A percentile compares a stretch with the other conserved stretches of the same genome.
Evolutionary conservation across 2,113 vertebrate species (phyloP).

Genomic region (Ceuthmochares aereus): DNA sequence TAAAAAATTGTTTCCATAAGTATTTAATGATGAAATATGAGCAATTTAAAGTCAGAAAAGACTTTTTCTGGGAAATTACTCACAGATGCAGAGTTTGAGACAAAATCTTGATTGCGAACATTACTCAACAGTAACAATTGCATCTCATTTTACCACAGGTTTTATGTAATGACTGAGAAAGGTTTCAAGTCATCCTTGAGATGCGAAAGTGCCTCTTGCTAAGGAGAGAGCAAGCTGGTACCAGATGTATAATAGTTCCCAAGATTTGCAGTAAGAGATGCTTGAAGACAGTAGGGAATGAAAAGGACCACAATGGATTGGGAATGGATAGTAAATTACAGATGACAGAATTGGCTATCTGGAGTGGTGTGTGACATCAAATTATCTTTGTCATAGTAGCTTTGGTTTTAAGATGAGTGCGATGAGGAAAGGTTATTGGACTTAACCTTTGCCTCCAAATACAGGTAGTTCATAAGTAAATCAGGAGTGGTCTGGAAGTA

Average conservation of each 20-base stretch:
- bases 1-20: not conserved
- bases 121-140: not conserved
- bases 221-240: not conserved
- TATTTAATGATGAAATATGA: not conserved
- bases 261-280: not conserved
- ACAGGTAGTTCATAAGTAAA: not conserved
- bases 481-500: not conserved
- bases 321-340: not conserved
- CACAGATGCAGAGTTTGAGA: not conserved
- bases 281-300: not conserved
- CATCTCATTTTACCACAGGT: not conserved
- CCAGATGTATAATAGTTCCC: not conserved
- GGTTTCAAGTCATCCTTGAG: not conserved
- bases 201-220: not conserved
- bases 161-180: not conserved
- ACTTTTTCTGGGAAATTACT: not conserved
- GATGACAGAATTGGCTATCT: not conserved
- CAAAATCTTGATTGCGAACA: not conserved
- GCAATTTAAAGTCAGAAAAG: not conserved
- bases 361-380: not conserved
- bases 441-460: not conserved
- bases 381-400: not conserved
- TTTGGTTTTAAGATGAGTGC: not conserved
- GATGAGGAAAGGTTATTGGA: not conserved
- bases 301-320: not conserved